Percentiles rank a stretch among this genome's conserved stretches.
phyloP scores from a whole-genome alignment of 2,113 vertebrate species.

The Ranitomeya imitator region DNA sequence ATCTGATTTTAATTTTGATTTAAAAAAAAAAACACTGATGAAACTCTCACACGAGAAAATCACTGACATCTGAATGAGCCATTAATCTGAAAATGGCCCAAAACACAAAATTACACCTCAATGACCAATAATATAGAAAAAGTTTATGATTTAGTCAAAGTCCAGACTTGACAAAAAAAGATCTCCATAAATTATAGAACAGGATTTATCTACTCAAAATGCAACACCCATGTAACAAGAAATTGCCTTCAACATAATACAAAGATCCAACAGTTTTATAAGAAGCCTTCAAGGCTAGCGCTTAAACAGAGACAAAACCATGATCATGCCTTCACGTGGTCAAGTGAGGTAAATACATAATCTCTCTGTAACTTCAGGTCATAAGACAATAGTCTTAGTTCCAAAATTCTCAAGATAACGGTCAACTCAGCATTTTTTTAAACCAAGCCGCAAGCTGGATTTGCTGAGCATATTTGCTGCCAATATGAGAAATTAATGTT shows the following conservation, averaged over 20 bases:
- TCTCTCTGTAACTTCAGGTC: background rate
- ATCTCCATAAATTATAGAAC: no score
- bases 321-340: background rate
- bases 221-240: background rate
- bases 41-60: no score
- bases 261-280: background rate
- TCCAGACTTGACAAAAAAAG: no score
- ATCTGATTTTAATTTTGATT: no score
- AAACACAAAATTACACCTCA: no score
- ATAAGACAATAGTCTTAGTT: background rate
- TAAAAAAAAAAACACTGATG: no score
- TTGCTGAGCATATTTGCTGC: conserved; percentile 23
- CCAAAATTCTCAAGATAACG: background rate
- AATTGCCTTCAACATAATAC: background rate
- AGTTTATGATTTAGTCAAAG: no score
- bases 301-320: background rate
- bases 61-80: no score
- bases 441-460: background rate
- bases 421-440: conserved; percentile 32
- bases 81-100: no score
- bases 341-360: background rate
- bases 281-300: background rate
- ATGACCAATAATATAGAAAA: no score
- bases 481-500: conserved; percentile 41
- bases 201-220: background rate